Evolutionary conservation across 2,888 invertebrate genomes (phyloP).

Genomic region (Arge pagana): DNA sequence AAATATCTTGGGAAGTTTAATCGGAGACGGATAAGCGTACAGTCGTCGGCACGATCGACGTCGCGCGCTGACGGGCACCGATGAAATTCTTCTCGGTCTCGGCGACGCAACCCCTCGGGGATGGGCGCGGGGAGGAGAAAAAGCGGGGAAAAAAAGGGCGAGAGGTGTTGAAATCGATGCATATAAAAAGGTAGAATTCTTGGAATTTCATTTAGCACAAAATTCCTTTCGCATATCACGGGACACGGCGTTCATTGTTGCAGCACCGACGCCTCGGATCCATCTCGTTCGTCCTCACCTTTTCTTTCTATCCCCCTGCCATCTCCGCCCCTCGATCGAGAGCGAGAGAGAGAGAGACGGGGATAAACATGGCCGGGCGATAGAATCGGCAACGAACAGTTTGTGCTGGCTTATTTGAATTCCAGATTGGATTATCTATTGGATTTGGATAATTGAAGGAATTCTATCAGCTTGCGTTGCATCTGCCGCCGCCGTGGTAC

Average conservation of each 20-base stretch:
- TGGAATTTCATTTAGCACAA: conserved; percentile 49
- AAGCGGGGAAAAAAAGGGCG: conserved; percentile 30
- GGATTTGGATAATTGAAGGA: conserved; percentile 50
- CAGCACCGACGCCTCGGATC: neutral
- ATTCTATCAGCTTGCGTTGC: conserved; percentile 46
- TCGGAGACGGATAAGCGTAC: no score
- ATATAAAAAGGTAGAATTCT: conserved; percentile 18
- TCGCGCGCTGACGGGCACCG: no score
- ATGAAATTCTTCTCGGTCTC: no score
- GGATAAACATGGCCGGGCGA: neutral
- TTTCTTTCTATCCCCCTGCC: no score
- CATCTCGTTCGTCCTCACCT: no score
- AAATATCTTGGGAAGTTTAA: no score
- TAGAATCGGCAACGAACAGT: neutral
- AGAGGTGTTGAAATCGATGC: conserved; percentile 14
- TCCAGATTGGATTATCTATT: conserved; percentile 53
- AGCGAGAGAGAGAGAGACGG: neutral
- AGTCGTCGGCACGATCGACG: no score
- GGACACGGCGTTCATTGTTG: conserved; percentile 23
- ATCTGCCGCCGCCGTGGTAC: neutral
- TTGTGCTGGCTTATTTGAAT: conserved; percentile 46
- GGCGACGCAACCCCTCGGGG: no score
- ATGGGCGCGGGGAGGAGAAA: conserved; percentile 1
- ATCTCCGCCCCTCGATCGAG: neutral
- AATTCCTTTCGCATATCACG: conserved; percentile 50